A percentile compares a stretch with the other conserved stretches of the same genome.
Evolutionary conservation across 2,888 invertebrate species (phyloP).

Genomic region (Coelinius sp.): DNA sequence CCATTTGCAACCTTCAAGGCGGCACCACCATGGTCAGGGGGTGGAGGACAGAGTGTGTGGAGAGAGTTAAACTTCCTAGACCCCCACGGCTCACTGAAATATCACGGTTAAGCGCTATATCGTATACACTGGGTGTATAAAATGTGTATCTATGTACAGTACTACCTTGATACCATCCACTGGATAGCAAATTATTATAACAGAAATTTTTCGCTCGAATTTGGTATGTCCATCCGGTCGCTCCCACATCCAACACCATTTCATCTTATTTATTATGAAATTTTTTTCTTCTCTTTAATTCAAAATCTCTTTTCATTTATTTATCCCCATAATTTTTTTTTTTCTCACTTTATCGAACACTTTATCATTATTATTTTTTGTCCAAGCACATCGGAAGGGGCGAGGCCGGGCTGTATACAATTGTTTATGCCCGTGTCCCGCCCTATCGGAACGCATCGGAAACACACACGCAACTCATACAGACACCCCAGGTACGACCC

Average conservation of each 20-base stretch:
- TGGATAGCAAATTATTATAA: too few species aligned
- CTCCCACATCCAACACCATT: neutral
- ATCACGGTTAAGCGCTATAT: slow-evolving; percentile 56
- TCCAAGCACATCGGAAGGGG: slow-evolving; percentile 60
- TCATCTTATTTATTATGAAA: neutral
- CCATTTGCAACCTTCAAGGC: slow-evolving; percentile 30
- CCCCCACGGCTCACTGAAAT: slow-evolving; percentile 58
- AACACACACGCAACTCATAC: slow-evolving; percentile 47
- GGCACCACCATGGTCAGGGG: neutral
- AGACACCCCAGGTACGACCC: slow-evolving; percentile 34
- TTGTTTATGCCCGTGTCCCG: slow-evolving; percentile 69
- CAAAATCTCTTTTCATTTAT: slow-evolving; percentile 31
- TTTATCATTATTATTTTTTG: too few species aligned
- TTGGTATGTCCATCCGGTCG: too few species aligned
- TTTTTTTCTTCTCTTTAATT: slow-evolving; percentile 32
- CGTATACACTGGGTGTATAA: neutral
- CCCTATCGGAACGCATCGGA: slow-evolving; percentile 68
- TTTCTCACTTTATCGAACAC: slow-evolving; percentile 7
- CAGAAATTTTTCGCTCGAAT: too few species aligned
- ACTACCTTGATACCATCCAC: neutral
- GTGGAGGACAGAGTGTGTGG: neutral
- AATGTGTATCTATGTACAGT: slow-evolving; percentile 4
- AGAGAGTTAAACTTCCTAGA: slow-evolving; percentile 38
- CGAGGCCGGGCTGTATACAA: slow-evolving; percentile 67
- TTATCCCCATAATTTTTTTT: neutral